A percentile compares a stretch with the other conserved stretches of the same genome.
Evolutionary conservation across 2,113 vertebrate species (phyloP).

Genomic region (Melanerpes aurifrons): DNA sequence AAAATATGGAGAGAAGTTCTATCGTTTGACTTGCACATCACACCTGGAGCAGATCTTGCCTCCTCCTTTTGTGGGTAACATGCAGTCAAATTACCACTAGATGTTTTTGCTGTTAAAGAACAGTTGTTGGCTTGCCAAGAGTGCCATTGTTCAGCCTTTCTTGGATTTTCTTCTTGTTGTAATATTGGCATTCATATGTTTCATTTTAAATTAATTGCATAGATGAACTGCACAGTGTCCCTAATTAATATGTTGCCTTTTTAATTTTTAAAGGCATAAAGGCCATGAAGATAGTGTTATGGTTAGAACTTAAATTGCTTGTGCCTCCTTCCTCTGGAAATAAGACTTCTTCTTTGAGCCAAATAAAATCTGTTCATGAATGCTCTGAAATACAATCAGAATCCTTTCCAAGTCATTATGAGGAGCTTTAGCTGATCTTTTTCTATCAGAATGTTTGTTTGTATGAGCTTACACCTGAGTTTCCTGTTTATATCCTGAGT

Average conservation of each 20-base stretch:
- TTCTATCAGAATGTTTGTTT: background rate
- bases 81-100: background rate
- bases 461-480: background rate
- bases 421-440: background rate
- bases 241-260: background rate
- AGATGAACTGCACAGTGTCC: background rate
- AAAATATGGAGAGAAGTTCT: background rate
- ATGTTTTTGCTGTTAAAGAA: background rate
- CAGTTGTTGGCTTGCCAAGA: conserved; percentile 4
- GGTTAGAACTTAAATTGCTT: background rate
- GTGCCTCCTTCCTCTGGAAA: background rate
- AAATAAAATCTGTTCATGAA: background rate
- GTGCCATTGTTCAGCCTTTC: background rate
- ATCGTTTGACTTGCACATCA: background rate
- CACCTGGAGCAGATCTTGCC: background rate
- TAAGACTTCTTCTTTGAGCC: background rate
- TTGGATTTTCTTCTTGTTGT: background rate
- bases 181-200: background rate
- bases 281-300: background rate
- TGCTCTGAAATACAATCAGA: background rate
- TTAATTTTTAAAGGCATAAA: conserved; percentile 1
- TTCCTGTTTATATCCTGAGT: background rate
- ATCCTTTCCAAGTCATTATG: background rate
- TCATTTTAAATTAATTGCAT: background rate
- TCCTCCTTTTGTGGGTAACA: background rate